These are phyloP conservation scores for Scaptomyza polygonia DNA, from an alignment of 2,888 invertebrate species.

Conservation along the genomic window DNA sequence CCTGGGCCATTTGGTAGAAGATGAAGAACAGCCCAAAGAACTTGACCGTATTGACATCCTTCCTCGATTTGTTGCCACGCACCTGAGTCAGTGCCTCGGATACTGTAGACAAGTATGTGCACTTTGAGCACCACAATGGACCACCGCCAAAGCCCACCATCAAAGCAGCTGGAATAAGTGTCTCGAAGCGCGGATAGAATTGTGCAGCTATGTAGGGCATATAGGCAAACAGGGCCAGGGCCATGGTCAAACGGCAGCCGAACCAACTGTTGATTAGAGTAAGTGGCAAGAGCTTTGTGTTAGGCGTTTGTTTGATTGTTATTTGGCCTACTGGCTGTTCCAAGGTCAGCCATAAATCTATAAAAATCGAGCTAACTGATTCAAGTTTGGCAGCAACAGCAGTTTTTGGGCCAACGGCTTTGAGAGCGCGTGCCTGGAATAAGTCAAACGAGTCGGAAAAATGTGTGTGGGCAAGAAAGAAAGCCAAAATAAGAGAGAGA, in stretches of 20 bases:
- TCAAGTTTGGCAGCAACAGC: constrained; percentile 67
- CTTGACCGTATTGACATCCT: constrained; percentile 92
- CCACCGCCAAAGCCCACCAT: constrained; percentile 90
- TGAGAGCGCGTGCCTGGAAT: constrained; percentile 65
- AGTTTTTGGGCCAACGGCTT: constrained; percentile 36
- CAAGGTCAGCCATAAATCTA: constrained; percentile 68
- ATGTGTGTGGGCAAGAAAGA: constrained; percentile 6
- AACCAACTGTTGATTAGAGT: constrained; percentile 87
- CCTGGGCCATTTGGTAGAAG: constrained; percentile 97
- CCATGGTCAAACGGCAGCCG: constrained; percentile 95
- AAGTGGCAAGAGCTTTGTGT: constrained; percentile 23
- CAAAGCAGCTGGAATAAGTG: constrained; percentile 89
- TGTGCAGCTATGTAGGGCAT: constrained; percentile 96
- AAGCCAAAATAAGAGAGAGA: too few species aligned
- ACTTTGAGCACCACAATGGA: constrained; percentile 97
- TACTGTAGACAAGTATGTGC: constrained; percentile 94
- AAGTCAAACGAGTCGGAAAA: constrained; percentile 68
- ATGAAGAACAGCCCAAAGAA: constrained; percentile 98
- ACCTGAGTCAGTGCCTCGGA: constrained; percentile 90
- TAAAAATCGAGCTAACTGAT: constrained; percentile 79
- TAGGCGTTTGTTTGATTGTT: constrained; percentile 24
- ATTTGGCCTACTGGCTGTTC: constrained; percentile 15
- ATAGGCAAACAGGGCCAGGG: constrained; percentile 93
- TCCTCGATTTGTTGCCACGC: constrained; percentile 86
- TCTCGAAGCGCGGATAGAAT: constrained; percentile 93